Conservation (phyloP, 2,888 invertebrate genomes). For the Andrena trimmerana region DNA sequence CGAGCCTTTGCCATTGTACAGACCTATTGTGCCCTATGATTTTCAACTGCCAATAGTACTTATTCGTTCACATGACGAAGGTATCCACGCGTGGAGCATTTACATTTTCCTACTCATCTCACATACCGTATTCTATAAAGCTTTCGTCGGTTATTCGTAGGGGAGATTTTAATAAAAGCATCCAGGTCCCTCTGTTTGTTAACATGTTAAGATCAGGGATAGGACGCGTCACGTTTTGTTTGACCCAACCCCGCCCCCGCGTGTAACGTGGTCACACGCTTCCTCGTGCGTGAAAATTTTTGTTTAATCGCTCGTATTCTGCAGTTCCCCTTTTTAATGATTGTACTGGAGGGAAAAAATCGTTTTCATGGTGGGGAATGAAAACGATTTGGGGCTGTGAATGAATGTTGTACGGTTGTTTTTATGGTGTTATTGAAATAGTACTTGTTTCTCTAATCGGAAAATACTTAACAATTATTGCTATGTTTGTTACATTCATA, state of each 20-base stretch:
- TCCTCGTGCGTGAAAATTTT: not conserved
- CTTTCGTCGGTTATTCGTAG: not conserved
- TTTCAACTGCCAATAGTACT: conserved; percentile 6
- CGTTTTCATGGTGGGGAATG: not conserved
- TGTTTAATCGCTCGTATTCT: conserved; percentile 11
- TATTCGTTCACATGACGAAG: conserved; percentile 6
- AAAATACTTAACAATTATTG: too few species aligned
- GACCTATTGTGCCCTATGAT: conserved; percentile 14
- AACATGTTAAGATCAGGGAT: not conserved
- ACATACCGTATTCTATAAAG: not conserved
- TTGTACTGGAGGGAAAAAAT: not conserved
- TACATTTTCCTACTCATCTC: conserved; percentile 14
- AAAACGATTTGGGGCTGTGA: not conserved
- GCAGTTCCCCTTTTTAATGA: not conserved
- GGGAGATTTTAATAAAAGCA: not conserved
- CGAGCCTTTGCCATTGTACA: conserved; percentile 5
- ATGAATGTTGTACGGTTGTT: not conserved
- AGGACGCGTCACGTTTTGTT: not conserved
- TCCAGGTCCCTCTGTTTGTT: conserved; percentile 1
- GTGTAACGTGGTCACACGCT: not conserved
- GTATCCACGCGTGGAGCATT: not conserved
- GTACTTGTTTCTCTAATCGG: too few species aligned
- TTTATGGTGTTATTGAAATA: too few species aligned
- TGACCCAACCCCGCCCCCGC: not conserved
- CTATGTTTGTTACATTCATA: too few species aligned